These are phyloP conservation scores for Deroplatys truncata DNA, from an alignment of 2,888 invertebrate genomes.

Conservation along the genomic window DNA sequence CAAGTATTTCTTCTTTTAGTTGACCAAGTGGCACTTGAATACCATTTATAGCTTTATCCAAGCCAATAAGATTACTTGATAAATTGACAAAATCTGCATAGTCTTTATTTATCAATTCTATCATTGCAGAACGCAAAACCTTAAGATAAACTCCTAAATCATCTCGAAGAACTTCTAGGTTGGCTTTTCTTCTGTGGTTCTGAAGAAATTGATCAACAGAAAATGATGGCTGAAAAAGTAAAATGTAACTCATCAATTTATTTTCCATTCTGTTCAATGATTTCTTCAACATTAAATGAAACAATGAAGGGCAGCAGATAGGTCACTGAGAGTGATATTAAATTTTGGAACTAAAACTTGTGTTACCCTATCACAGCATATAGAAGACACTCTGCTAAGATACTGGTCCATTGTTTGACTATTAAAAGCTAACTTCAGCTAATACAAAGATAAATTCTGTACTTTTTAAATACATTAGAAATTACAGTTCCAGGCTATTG, in stretches of 20 bases:
- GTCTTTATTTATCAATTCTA: conserved; percentile 95
- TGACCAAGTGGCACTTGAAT: conserved; percentile 76
- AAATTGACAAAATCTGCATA: conserved; percentile 97
- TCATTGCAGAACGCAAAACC: conserved; percentile 88
- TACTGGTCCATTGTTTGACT: too few relatives aligned
- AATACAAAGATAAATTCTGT: too few relatives aligned
- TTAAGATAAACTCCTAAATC: conserved; percentile 88
- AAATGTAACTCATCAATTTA: background rate
- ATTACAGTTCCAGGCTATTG: too few relatives aligned
- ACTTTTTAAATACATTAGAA: too few relatives aligned
- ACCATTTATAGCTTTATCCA: conserved; percentile 81
- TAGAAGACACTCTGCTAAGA: too few relatives aligned
- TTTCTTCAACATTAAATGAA: background rate
- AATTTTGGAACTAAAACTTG: too few relatives aligned
- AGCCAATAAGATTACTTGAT: conserved; percentile 89
- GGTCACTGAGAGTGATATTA: background rate
- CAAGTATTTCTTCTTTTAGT: conserved; percentile 78
- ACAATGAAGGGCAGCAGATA: background rate
- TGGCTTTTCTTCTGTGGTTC: conserved; percentile 65
- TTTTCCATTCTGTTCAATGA: background rate
- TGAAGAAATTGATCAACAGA: conserved; percentile 90
- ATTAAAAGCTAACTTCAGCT: too few relatives aligned
- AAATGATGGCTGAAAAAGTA: conserved; percentile 69
- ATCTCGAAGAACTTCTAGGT: conserved; percentile 80
- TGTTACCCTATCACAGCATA: too few relatives aligned